Evolutionary conservation across 1,140 invertebrate genomes (phyloP), one percentile per base, ranked within the genome.

Genomic region (Drosophila bocki): DNA sequence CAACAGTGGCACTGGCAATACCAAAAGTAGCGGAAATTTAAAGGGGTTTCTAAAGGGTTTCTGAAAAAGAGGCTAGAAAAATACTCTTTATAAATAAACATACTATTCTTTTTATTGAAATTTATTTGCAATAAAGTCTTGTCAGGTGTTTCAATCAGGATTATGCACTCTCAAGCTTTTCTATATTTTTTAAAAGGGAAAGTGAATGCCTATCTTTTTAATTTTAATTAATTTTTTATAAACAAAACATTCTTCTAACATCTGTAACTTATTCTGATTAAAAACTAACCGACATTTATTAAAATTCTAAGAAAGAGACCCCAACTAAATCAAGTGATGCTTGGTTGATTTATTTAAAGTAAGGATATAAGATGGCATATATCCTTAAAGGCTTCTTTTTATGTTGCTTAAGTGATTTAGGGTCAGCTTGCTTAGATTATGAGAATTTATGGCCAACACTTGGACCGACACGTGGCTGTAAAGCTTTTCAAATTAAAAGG

Each of bases 1-100:
- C 53, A 56, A 56, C 53, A 61, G 39, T 71, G 75, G 39, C 56
- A 61, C 41, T 57, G 50, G 41, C 53, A 71, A 26, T 41, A 45
- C 35, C 45, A 53, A 78, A 35, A 13, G 22, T 8, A 33, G 11
- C 13, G 9, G 7, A n/a, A 42, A 17, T 15, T 44, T 26, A 29
- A n/a, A 3, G 13, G 17, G 51, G 4, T 15, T 22, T 7, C 0
- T 9, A 9, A 3, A 4, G 15, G 26, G 26, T 29, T 29, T 29
- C 6, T 29, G 0, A 6, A 29, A 29, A 6, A 29, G 26, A 6
- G 3, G 0, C 5, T 29, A 1, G 1, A 22, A 1, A 19, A 13
- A 70, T 70, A 53, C 67, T 11, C 47, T 65, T 19, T 19, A 19
- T 19, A 19, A 19, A 19, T 19, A 19, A 19, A 19, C 19, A 19